A percentile compares a stretch with the other conserved stretches of the same genome.
Evolutionary conservation across 2,888 invertebrate species (phyloP).

Genomic region (Liodrosophila aerea): DNA sequence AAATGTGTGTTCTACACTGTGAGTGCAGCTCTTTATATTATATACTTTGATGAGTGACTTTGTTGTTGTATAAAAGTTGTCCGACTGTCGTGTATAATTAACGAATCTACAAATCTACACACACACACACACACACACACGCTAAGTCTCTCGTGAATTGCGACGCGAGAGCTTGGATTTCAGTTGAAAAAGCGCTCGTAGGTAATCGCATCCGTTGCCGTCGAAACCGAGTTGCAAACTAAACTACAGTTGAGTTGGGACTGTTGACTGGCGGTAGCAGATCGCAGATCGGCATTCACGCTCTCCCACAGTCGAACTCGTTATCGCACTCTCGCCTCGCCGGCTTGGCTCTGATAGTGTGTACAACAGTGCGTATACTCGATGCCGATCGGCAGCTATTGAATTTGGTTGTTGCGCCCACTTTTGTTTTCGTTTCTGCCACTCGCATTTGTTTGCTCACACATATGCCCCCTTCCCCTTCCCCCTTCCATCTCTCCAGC

Average conservation of each 20-base stretch:
- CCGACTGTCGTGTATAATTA: slow-evolving; percentile 46
- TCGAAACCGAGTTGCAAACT: slow-evolving; percentile 43
- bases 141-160: slow-evolving; percentile 49
- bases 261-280: slow-evolving; percentile 12
- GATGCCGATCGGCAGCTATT: slow-evolving; percentile 24
- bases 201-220: slow-evolving; percentile 41
- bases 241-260: slow-evolving; percentile 31
- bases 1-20: not conserved
- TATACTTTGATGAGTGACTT: slow-evolving; percentile 12
- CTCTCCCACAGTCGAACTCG: not conserved
- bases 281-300: slow-evolving; percentile 8
- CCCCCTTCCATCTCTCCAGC: too few relatives aligned
- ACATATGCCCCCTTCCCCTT: slow-evolving; percentile 1
- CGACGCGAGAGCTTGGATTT: too few relatives aligned
- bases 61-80: slow-evolving; percentile 23
- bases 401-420: slow-evolving; percentile 19
- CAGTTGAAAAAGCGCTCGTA: not conserved
- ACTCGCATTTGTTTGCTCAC: slow-evolving; percentile 23
- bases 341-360: slow-evolving; percentile 6
- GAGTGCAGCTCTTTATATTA: not conserved
- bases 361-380: slow-evolving; percentile 22
- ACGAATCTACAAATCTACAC: slow-evolving; percentile 22
- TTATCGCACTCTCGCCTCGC: not conserved
- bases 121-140: slow-evolving; percentile 3
- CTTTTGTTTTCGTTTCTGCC: slow-evolving; percentile 33